Evolutionary conservation across 2,113 vertebrate genomes (phyloP).

Genomic region (Macquaria ambigua): DNA sequence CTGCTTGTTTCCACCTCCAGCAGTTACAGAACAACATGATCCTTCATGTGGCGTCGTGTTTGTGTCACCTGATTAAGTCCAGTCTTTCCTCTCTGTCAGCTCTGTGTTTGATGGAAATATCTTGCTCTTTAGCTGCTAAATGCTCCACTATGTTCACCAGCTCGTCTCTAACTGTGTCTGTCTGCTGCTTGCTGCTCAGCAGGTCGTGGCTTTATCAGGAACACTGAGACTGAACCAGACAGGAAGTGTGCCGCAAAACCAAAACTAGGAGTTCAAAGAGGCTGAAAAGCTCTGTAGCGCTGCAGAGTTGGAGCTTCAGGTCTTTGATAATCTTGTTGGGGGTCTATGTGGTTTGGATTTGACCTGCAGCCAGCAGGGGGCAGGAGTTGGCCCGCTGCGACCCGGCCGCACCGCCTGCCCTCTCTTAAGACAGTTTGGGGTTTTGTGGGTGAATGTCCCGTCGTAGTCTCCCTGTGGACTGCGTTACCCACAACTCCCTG

Average conservation of each 20-base stretch:
- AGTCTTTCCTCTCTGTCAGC: too few species aligned
- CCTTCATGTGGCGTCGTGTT: too few species aligned
- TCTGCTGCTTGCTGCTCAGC: too few species aligned
- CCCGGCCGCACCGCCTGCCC: background rate
- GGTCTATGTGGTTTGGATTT: background rate
- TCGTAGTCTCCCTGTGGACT: conserved; percentile 39
- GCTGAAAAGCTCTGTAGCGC: background rate
- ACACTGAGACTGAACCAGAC: background rate
- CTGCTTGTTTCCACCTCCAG: too few species aligned
- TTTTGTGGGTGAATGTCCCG: conserved; percentile 32
- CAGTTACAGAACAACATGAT: too few species aligned
- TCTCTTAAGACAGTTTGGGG: conserved; percentile 9
- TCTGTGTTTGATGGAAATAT: too few species aligned
- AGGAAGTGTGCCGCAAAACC: too few species aligned
- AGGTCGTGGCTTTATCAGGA: background rate
- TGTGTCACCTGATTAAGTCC: too few species aligned
- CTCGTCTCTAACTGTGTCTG: background rate
- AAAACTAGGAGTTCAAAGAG: background rate
- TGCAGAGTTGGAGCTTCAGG: background rate
- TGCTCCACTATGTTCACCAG: background rate
- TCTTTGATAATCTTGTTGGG: background rate
- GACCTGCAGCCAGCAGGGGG: conserved; percentile 49
- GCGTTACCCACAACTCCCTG: conserved; percentile 63
- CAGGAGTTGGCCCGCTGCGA: background rate
- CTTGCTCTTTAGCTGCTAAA: too few species aligned